phyloP scores from a whole-genome alignment of 1,140 invertebrate species.

The Drosophila mayri region DNA sequence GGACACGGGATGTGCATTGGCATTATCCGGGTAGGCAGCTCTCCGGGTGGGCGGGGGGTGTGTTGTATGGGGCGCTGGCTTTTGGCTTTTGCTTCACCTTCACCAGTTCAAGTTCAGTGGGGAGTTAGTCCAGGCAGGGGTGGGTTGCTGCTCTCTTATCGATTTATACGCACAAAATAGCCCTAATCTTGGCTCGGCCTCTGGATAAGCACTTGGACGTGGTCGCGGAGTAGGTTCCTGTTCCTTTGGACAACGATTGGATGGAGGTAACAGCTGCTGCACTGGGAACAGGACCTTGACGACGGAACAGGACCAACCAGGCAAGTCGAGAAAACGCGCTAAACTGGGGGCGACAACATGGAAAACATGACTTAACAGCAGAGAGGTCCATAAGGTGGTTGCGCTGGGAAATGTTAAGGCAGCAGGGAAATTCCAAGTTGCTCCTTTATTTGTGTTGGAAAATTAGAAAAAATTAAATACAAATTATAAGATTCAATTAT shows the following conservation, averaged over 20 bases:
- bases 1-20: slow-evolving; percentile 56
- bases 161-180: slow-evolving; percentile 65
- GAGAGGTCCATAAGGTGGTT: slow-evolving; percentile 6
- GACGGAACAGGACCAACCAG: slow-evolving; percentile 35
- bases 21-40: slow-evolving; percentile 58
- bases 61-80: slow-evolving; percentile 12
- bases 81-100: slow-evolving; percentile 28
- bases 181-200: slow-evolving; percentile 1
- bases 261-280: slow-evolving; percentile 15
- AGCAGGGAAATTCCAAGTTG: slow-evolving; percentile 30
- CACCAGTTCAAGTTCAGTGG: slow-evolving; percentile 22
- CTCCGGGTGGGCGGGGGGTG: slow-evolving; percentile 2
- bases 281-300: slow-evolving; percentile 26
- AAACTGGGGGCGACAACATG: slow-evolving; percentile 54
- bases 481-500: background rate
- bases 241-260: slow-evolving; percentile 18
- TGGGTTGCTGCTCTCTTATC: slow-evolving; percentile 51
- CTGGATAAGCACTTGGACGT: background rate
- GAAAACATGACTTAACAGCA: slow-evolving; percentile 29
- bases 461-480: too few relatives aligned
- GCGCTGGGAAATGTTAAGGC: slow-evolving; percentile 29
- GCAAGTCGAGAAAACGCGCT: slow-evolving; percentile 58
- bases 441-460: background rate
- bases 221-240: slow-evolving; percentile 1
- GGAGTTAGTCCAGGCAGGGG: background rate